Evolutionary conservation across 2,113 vertebrate genomes (phyloP).

Genomic region (Campylomormyrus tamandua): DNA sequence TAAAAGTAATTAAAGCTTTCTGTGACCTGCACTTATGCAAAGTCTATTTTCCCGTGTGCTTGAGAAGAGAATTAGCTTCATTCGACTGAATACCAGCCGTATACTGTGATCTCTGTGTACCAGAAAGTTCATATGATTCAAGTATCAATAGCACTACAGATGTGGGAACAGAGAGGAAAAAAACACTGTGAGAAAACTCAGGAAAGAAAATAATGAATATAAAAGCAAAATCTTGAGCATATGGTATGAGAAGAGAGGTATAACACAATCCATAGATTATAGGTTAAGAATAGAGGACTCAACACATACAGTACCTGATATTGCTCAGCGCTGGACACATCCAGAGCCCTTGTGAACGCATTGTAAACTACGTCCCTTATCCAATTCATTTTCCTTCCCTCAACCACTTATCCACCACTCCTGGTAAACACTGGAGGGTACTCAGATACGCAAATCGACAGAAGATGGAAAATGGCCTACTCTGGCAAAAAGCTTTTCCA

Average conservation of each 20-base stretch:
- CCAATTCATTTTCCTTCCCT: slow-evolving; percentile 16
- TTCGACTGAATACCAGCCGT: not conserved
- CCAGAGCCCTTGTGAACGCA: slow-evolving; percentile 32
- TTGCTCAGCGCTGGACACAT: slow-evolving; percentile 30
- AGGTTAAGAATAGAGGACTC: slow-evolving; percentile 33
- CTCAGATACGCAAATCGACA: slow-evolving; percentile 36
- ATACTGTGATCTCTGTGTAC: slow-evolving; percentile 26
- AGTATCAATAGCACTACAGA: slow-evolving; percentile 39
- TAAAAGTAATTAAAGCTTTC: not conserved
- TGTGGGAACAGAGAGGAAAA: slow-evolving; percentile 26
- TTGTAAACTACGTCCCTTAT: slow-evolving; percentile 23
- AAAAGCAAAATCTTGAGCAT: slow-evolving; percentile 37
- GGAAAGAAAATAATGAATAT: slow-evolving; percentile 38
- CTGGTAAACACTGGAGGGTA: slow-evolving; percentile 37
- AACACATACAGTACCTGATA: slow-evolving; percentile 36
- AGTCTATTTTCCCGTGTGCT: not conserved
- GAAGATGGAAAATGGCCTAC: slow-evolving; percentile 27
- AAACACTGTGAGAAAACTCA: slow-evolving; percentile 39
- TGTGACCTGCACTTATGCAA: not conserved
- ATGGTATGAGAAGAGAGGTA: slow-evolving; percentile 38
- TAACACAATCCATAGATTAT: slow-evolving; percentile 37
- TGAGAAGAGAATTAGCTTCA: not conserved
- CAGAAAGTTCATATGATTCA: slow-evolving; percentile 27
- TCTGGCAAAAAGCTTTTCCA: slow-evolving; percentile 32
- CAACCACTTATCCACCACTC: slow-evolving; percentile 39